phyloP scores from a whole-genome alignment of 2,888 invertebrate species.

The Schizotus pectinicornis region DNA sequence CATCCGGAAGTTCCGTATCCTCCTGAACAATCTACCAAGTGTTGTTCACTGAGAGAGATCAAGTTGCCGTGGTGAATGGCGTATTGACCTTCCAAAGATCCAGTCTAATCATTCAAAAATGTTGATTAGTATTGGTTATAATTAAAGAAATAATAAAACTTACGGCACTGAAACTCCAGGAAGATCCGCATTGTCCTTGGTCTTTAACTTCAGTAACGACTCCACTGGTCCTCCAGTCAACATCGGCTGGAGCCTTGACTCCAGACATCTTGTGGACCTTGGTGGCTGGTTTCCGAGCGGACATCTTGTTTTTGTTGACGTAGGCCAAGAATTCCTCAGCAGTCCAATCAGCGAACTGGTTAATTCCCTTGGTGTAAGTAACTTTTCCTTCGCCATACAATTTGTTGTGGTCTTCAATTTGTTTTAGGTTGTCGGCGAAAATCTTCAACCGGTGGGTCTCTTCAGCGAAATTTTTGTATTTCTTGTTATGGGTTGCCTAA shows the following conservation, averaged over 20 bases:
- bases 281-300: too few species aligned
- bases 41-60: constrained; percentile 63
- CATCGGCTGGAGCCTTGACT: constrained; percentile 51
- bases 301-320: constrained; percentile 51
- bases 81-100: constrained; percentile 61
- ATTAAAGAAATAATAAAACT: constrained; percentile 32
- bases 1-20: constrained; percentile 62
- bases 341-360: constrained; percentile 82
- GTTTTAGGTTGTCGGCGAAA: constrained; percentile 80
- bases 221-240: constrained; percentile 62
- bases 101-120: constrained; percentile 54
- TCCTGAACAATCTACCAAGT: constrained; percentile 62
- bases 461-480: constrained; percentile 70
- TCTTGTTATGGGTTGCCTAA: constrained; percentile 8
- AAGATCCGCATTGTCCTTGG: constrained; percentile 66
- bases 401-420: constrained; percentile 79
- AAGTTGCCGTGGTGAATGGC: constrained; percentile 60
- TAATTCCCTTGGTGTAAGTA: constrained; percentile 69
- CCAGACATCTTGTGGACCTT: too few species aligned
- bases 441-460: constrained; percentile 82
- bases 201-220: constrained; percentile 63
- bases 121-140: neutral
- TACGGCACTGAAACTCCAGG: constrained; percentile 69
- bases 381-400: constrained; percentile 65
- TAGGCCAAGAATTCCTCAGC: constrained; percentile 72